Conservation (phyloP, 2,113 vertebrate species). For the Mugil cephalus region DNA sequence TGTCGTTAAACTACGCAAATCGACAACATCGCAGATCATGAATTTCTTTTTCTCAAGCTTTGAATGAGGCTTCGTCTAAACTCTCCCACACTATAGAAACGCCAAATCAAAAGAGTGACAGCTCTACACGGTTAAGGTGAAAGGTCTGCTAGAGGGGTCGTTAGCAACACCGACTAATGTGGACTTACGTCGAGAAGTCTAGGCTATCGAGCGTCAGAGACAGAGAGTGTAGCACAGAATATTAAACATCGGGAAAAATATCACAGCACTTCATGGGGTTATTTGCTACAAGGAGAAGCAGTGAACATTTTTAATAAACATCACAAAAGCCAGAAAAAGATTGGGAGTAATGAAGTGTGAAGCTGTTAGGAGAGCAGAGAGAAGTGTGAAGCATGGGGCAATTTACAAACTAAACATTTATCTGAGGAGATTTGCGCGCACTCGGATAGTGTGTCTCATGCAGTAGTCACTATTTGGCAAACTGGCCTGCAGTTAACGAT, state of each 20-base stretch:
- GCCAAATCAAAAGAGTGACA: conserved; percentile 74
- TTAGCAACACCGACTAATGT: conserved; percentile 65
- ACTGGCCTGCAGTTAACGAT: background rate
- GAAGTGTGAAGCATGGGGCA: conserved; percentile 54
- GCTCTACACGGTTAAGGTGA: conserved; percentile 69
- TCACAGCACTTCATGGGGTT: conserved; percentile 65
- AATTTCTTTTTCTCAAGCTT: background rate
- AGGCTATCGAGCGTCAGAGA: conserved; percentile 79
- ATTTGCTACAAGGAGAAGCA: conserved; percentile 61
- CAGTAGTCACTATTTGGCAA: conserved; percentile 21
- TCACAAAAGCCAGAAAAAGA: conserved; percentile 47
- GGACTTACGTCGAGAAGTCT: conserved; percentile 82
- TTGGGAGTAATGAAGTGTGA: conserved; percentile 58
- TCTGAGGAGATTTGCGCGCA: conserved; percentile 36
- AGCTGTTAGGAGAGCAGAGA: conserved; percentile 48
- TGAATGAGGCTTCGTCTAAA: conserved; percentile 30
- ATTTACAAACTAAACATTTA: conserved; percentile 42
- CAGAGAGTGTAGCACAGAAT: conserved; percentile 76
- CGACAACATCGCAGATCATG: conserved; percentile 4
- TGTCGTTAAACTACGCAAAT: background rate
- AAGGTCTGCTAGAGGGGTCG: conserved; percentile 59
- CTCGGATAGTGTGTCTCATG: conserved; percentile 15
- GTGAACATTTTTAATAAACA: conserved; percentile 66
- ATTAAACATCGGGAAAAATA: conserved; percentile 72
- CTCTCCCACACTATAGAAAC: conserved; percentile 76